phyloP scores from a whole-genome alignment of 2,888 invertebrate genomes.

The Anoncus sp. region DNA sequence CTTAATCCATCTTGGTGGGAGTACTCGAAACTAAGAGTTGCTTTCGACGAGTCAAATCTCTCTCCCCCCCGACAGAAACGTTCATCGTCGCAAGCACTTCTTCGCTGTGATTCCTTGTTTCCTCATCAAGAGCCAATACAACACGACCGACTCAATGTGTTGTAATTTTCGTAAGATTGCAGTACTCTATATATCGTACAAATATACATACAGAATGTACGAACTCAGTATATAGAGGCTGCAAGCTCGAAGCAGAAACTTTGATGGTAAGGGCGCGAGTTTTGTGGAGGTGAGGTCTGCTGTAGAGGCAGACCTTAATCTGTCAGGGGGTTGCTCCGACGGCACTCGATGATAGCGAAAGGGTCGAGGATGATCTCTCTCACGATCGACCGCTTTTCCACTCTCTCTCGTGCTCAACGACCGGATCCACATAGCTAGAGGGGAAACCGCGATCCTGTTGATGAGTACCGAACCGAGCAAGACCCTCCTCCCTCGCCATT shows the following conservation, averaged over 20 bases:
- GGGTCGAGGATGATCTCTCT: constrained; percentile 51
- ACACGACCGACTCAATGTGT: constrained; percentile 52
- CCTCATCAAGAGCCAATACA: constrained; percentile 26
- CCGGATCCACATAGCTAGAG: constrained; percentile 34
- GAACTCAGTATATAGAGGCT: not conserved
- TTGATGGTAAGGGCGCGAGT: not conserved
- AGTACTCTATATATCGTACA: no score
- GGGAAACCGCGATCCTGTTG: constrained; percentile 56
- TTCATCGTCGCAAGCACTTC: constrained; percentile 7
- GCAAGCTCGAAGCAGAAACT: constrained; percentile 9
- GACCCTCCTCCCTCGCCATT: constrained; percentile 17
- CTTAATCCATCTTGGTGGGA: constrained; percentile 58
- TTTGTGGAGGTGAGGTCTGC: constrained; percentile 1
- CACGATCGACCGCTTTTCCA: constrained; percentile 43
- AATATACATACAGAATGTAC: not conserved
- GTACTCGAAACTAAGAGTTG: constrained; percentile 48
- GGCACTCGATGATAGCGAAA: constrained; percentile 63
- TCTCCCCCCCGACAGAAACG: not conserved
- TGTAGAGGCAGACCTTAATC: constrained; percentile 55
- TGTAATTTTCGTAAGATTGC: constrained; percentile 56
- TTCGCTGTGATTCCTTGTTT: constrained; percentile 7
- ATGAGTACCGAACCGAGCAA: constrained; percentile 43
- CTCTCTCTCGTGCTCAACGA: constrained; percentile 42
- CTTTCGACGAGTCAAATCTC: constrained; percentile 32
- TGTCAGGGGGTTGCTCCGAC: constrained; percentile 48